Base-by-base conservation (phyloP, 2,888 invertebrate genomes). In the Eupeodes latifasciatus region DNA sequence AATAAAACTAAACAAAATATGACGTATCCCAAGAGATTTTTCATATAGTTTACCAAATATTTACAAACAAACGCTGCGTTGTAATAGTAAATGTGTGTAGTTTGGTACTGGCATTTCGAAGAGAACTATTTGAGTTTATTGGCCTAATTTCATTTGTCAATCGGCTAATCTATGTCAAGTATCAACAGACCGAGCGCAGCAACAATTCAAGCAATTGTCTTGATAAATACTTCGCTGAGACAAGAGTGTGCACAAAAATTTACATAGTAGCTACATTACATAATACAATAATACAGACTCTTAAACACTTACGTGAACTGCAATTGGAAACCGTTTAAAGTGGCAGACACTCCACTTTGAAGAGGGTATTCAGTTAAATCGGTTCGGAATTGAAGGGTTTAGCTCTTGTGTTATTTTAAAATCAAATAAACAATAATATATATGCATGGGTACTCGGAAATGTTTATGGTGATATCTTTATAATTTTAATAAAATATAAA, bases 111-210 rank as follows among this genome's bases (percentile, higher is more conserved):
- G 10, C 14, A 44, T 64, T 62, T 40, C 16, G 49, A 44, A n/a
- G 55, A n/a, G 53, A 40, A 69, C 27, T 49, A 61, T 16, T 61
- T 36, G 49, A 49, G 51, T 53, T 34, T 79, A 71, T 40, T 79
- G 55, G 49, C 44, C 51, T 61, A 61, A 75, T 81, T 61, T n/a
- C 69, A 7, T 27, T 27, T 55, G 47, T 34, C 76, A 66, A 78
- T 64, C 40, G 40, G n/a, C 77, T 83, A 78, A 83, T 83, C 71
- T 40, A 59, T 78, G 57, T 66, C 78, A 72, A 72, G 67, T 71
- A 10, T 57, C 44, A 49, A 16, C 11, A 69, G 27, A 27, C 27
- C 27, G 27, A 27, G 55, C 19, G 4, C 47, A 51, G 44, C 57
- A 77, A 67, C 59, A 79, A 79, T 61, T 19, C 19, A 10, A 53